A percentile compares a stretch with the other conserved stretches of the same genome.
phyloP scores from a whole-genome alignment of 2,888 invertebrate genomes.

The Microctonus hyperodae region DNA sequence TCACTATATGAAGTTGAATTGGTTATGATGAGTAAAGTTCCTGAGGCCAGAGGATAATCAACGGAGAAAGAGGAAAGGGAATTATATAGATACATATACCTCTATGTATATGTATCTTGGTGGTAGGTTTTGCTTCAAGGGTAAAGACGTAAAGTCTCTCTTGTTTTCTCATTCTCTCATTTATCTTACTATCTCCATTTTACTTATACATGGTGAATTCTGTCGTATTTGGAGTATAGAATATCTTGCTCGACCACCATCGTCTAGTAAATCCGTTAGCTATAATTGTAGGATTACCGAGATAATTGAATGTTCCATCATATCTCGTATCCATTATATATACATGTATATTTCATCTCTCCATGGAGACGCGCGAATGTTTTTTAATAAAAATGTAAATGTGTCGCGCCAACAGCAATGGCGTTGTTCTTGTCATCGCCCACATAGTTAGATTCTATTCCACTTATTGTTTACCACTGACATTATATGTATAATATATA shows the following conservation, averaged over 20 bases:
- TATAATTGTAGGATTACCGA: conserved; percentile 74
- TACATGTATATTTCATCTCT: conserved; percentile 37
- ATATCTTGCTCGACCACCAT: conserved; percentile 28
- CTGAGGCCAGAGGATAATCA: neutral
- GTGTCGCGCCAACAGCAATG: conserved; percentile 27
- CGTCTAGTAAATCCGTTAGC: conserved; percentile 47
- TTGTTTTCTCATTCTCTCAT: no score
- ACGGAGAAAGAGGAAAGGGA: neutral
- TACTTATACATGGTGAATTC: conserved; percentile 15
- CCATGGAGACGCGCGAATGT: conserved; percentile 44
- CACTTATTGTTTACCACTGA: neutral
- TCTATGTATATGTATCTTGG: no score
- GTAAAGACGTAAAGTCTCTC: neutral
- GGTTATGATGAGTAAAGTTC: conserved; percentile 17
- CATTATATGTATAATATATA: no score
- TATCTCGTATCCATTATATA: conserved; percentile 40
- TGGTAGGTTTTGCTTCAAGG: neutral
- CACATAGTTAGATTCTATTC: neutral
- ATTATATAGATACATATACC: no score
- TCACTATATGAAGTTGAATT: neutral
- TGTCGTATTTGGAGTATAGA: conserved; percentile 24
- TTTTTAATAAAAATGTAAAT: conserved; percentile 51
- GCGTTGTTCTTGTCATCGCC: conserved; percentile 15
- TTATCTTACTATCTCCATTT: no score
- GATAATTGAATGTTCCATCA: conserved; percentile 70